Evolutionary conservation across 2,888 invertebrate genomes (phyloP), one percentile per base, ranked within the genome.

Genomic region (Leptura quadrifasciata): DNA sequence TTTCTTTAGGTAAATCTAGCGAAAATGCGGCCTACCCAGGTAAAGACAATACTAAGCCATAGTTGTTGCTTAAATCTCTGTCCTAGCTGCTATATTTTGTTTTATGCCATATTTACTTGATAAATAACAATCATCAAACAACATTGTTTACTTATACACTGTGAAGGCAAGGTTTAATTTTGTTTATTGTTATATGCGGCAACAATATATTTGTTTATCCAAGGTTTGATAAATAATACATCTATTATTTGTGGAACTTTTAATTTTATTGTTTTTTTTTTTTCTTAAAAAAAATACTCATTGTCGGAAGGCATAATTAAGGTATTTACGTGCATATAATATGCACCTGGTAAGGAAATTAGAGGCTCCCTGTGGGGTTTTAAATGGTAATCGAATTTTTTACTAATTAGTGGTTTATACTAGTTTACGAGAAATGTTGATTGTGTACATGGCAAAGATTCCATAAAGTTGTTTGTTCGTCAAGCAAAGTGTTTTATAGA

Each of bases 1-100:
- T 79, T 76, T 77, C 58, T 73, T 63, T 77, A 80, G 80, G 76
- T 80, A 75, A 76, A 75, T 27, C 68, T 60, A 68, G 72, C 31
- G 79, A 80, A 61, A 67, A 72, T 27, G 68, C 71, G 21, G 76
- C 69, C 24, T 76, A 77, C 58, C 65, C 79, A 80, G 80, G 80
- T 80, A 80, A 80, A 74, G 47, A 68, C 63, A 68, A 75, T 52
- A 58, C 21, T 21, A 20, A 9, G 20, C 24, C 24, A 20, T 70
- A 58, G 55, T 18, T 77, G 71, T 72, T 64, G 68, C 58, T 76
- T 69, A 17, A 24, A 18, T 57, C 21, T 39, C 15, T 63, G 64
- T 64, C 39, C 21, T 31, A 15, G 63, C 57, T 54, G 12, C 27
- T 54, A 6, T 55, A 17, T 60, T 47, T 55, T 64, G 55, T 65